Evolutionary conservation across 2,797 vertebrate species (phyloP), one percentile per base, ranked within the genome.

Genomic region (Dermochelys coriacea): DNA sequence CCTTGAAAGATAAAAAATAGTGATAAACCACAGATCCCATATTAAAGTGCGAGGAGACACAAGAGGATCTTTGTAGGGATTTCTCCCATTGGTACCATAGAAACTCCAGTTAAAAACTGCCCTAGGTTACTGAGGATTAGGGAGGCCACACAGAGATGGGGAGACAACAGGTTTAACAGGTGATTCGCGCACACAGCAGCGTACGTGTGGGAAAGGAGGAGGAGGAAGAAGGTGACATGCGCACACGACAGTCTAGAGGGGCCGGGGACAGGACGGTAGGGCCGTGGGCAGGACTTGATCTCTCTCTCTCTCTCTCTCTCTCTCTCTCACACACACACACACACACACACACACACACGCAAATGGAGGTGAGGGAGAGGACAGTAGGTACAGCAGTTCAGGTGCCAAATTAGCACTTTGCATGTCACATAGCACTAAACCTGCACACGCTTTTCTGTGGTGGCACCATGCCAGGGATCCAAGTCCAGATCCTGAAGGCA

Each of bases 31-130:
- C 80, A 71, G 91, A 81, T 82, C 74, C 78, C 52, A 47, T 59
- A 84, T 94, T 96, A 94, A 96, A 96, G 93, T 96, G 96, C 94
- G 86, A 93, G 92, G 84, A 94, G 87, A 92, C 71, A 34, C 82
- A 80, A 93, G 74, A 82, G 79, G 93, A 87, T 82, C 6, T 45
- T 82, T 74, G 86, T 50, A 31, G 57, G 90, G 80, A 47, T 37
- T 34, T 83, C 82, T 88, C 91, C 95, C 88, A 93, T 88, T 79
- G 93, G 93, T 94, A 94, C 95, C 91, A 27, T 94, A 81, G 93
- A 91, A 80, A 92, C 55, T 93, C 93, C 90, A 86, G 93, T 84
- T 94, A 80, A 52, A 84, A 93, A 87, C 81, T 79, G 78, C 89
- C 52, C 86, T 41, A 3, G 47, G 50, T 34, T 45, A 77, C 68